Base-by-base conservation (phyloP, 2,113 vertebrate genomes). In the Mirza zaza region DNA sequence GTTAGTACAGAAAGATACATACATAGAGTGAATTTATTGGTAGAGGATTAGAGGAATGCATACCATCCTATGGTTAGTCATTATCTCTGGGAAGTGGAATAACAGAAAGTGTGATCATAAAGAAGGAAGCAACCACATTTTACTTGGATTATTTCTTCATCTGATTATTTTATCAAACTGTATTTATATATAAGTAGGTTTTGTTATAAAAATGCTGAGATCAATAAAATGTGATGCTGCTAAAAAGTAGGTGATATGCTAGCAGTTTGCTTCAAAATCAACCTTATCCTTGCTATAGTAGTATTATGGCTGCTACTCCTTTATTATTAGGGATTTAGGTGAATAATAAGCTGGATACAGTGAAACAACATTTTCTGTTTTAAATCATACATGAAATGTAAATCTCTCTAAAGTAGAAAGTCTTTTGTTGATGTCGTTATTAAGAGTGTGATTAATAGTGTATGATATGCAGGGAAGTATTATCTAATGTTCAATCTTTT, bases 341-440 rank as follows among this genome's bases (percentile, higher is more conserved):
- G 36, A 75, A 59, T 80, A 75, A 36, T 79, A 79, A 61, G 12
- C 55, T 91, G 34, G 34, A 73, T 61, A 52, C 50, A 68, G 1
- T 76, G 87, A 70, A 91, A 42, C 36, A 83, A 73, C 11, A 45
- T 63, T 42, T 97, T 96, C n/a, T 57, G 21, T 57, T 93, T 89
- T 34, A 92, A 59, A 80, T 91, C 59, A 63, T 48, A 5, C 48
- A 13, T 88, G 34, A 95, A 83, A 83, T 91, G 14, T 91, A n/a
- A 71, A 81, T 45, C 45, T 87, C 21, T 75, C 18, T 50, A 59
- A 87, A 88, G 34, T 79, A 23, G 27, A 39, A 71, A 79, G 32
- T 39, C n/a, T 71, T 82, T 76, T 45, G 39, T 14, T 94, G 15
- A 45, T 73, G 20, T 63, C 29, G 71, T 87, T 88, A 91, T 88